These are phyloP conservation scores for Lagopus muta DNA, from an alignment of 2,113 vertebrate genomes.

Conservation along the genomic window DNA sequence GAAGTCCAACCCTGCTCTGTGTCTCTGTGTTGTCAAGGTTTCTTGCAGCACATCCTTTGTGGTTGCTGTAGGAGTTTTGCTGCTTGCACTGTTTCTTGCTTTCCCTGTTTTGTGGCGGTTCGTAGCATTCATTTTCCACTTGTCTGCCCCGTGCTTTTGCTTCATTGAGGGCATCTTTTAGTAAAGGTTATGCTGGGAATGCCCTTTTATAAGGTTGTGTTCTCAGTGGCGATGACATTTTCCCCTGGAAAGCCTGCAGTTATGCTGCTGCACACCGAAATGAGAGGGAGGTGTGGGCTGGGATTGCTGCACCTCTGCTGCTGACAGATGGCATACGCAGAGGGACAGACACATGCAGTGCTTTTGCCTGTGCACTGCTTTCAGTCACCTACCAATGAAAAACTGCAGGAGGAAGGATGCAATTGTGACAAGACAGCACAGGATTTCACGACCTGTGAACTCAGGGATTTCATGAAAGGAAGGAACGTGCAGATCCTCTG, in stretches of 20 bases:
- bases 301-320: no score
- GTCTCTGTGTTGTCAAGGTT: background rate
- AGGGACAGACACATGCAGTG: background rate
- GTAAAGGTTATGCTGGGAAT: background rate
- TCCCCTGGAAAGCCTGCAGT: background rate
- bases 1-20: background rate
- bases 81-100: background rate
- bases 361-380: fast-evolving
- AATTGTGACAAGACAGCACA: background rate
- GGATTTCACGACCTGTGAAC: background rate
- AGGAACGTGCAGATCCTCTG: background rate
- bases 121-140: background rate
- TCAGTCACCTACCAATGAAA: background rate
- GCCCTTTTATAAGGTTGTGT: fast-evolving
- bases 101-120: background rate
- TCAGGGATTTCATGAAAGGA: background rate
- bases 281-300: background rate
- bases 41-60: background rate
- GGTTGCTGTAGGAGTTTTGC: background rate
- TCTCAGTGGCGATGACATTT: background rate
- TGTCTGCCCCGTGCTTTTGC: background rate
- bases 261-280: fast-evolving
- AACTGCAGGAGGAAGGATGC: background rate
- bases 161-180: background rate
- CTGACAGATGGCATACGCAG: background rate